These are phyloP conservation scores for Leptatherina wallacei DNA, from an alignment of 2,797 vertebrate species.

Conservation along the genomic window DNA sequence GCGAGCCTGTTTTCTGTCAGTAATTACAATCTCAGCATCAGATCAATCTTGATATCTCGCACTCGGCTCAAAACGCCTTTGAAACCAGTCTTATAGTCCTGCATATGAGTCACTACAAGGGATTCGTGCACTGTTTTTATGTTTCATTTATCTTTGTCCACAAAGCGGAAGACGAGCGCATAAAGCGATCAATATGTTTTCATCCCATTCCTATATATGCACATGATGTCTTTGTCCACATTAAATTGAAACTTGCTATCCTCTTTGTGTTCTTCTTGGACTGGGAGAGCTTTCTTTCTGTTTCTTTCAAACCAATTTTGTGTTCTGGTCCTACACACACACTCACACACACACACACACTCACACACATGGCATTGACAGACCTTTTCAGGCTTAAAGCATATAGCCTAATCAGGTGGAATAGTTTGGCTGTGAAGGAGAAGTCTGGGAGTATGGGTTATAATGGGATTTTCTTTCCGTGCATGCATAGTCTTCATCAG, in stretches of 20 bases:
- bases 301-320: slow-evolving; percentile 14
- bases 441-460: slow-evolving; percentile 14
- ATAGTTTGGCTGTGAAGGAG: slow-evolving; percentile 9
- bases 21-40: slow-evolving; percentile 56
- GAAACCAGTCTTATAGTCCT: slow-evolving; percentile 9
- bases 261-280: slow-evolving; percentile 4
- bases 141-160: slow-evolving; percentile 24
- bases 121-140: slow-evolving; percentile 12
- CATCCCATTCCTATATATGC: neutral
- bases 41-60: slow-evolving; percentile 40
- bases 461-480: slow-evolving; percentile 30
- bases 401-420: slow-evolving; percentile 30
- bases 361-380: neutral
- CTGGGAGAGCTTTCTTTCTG: slow-evolving; percentile 4
- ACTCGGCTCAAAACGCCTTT: slow-evolving; percentile 14
- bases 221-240: neutral
- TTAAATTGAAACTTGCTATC: slow-evolving; percentile 21
- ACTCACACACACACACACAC: slow-evolving; percentile 6
- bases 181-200: slow-evolving; percentile 29
- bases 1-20: slow-evolving; percentile 24
- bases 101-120: slow-evolving; percentile 23
- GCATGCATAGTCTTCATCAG: slow-evolving; percentile 24
- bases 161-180: slow-evolving; percentile 3
- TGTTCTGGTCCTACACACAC: slow-evolving; percentile 16
- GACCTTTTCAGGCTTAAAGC: slow-evolving; percentile 29